Evolutionary conservation across 2,113 vertebrate genomes (phyloP).

Genomic region (Ictidomys tridecemlineatus): DNA sequence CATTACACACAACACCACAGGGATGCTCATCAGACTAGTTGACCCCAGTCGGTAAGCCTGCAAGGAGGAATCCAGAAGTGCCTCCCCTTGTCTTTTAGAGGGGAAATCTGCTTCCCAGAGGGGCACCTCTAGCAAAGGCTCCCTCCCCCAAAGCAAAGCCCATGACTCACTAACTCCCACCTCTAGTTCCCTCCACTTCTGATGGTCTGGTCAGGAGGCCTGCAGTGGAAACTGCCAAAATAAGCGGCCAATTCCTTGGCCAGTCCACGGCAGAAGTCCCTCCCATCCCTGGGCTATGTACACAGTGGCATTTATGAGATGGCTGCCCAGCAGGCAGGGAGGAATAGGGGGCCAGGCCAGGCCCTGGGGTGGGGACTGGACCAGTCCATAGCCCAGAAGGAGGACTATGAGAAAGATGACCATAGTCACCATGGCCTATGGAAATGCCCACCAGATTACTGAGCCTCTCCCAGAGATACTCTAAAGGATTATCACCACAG

Average conservation of each 20-base stretch:
- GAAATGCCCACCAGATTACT: neutral
- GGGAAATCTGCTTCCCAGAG: neutral
- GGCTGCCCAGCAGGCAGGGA: conserved; percentile 10
- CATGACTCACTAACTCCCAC: conserved; percentile 55
- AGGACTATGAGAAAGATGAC: neutral
- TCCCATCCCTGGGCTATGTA: neutral
- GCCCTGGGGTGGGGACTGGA: neutral
- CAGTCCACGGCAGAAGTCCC: neutral
- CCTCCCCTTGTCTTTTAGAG: neutral
- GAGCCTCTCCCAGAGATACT: neutral
- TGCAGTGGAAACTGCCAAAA: conserved; percentile 61
- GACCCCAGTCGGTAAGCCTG: neutral
- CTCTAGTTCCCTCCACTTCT: neutral
- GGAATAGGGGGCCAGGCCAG: neutral
- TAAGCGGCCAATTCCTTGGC: neutral
- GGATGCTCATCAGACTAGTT: neutral
- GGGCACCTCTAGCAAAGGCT: neutral
- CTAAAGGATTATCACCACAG: neutral
- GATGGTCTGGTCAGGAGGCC: conserved; percentile 56
- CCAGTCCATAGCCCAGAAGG: neutral
- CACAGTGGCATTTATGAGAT: conserved; percentile 50
- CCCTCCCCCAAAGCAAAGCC: neutral
- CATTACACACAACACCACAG: neutral
- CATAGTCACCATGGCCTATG: neutral
- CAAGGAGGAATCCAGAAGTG: neutral